Conservation (phyloP, 2,797 vertebrate species). For the Myiothlypis chrysogaster region DNA sequence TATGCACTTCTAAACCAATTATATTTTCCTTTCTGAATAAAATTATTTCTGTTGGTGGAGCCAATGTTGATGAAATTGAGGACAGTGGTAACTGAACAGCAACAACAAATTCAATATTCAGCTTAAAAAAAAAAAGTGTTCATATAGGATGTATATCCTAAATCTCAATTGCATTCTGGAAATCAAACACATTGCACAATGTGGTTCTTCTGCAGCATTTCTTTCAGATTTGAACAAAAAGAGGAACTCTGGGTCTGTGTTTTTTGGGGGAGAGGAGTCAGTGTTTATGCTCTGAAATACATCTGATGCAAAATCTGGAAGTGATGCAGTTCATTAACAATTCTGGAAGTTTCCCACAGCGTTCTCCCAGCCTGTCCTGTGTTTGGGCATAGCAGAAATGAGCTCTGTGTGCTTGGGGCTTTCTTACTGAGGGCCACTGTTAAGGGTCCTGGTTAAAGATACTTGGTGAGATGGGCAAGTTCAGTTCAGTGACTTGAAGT, state of each 20-base stretch:
- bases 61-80: neutral
- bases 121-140: neutral
- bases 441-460: neutral
- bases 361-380: neutral
- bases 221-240: neutral
- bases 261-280: fast-evolving
- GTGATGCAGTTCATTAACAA: neutral
- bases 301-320: neutral
- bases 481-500: neutral
- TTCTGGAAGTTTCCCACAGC: neutral
- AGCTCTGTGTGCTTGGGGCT: neutral
- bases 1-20: neutral
- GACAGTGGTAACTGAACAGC: neutral
- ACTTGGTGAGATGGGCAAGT: neutral
- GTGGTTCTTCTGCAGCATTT: neutral
- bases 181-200: neutral
- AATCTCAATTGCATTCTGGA: neutral
- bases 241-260: fast-evolving
- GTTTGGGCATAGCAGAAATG: neutral
- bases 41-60: neutral
- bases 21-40: neutral
- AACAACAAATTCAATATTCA: neutral
- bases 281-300: neutral
- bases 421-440: neutral
- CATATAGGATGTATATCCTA: neutral